Base-by-base conservation (phyloP, 2,113 vertebrate species). In the Hippolais icterina region DNA sequence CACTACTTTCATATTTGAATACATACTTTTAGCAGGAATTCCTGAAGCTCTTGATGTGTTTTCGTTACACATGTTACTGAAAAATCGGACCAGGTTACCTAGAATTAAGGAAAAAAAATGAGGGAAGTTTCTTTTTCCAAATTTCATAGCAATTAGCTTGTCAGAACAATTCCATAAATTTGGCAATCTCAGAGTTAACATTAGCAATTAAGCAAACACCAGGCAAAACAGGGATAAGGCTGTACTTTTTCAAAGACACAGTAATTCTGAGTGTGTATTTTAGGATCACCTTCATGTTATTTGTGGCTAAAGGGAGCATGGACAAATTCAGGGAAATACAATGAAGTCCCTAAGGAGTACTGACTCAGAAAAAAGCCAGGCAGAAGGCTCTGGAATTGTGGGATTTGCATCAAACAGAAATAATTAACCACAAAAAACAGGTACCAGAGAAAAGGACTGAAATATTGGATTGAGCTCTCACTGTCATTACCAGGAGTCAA, bases 61-160 rank as follows among this genome's bases (percentile, higher is more conserved):
- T 99, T 99, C 95, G 98, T 99, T 96, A 99, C 98, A 89, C 94
- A 97, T 7, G 98, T 99, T 65, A 98, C 98, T 1, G 99, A 98
- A 79, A 98, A 98, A 98, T 99, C 98, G 0, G 99, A 99, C 99
- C 99, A 99, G 85, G 97, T 98, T 93, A 99, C 99, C 99, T 99
- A 96, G 94, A 97, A 96, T 87, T 35, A 97, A 96, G 29, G 27
- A 77, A 81, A 96, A 27, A 89, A 6, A 88, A 71, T 33, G 15
- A 91, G 14, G 6, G 46, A 75, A 94, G 41, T 41, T 89, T 65
- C 7, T 77, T 96, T 90, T 80, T 89, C 68, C 71, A 94, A 61
- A n/a, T 84, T 80, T 35, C 24, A 33, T 16, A 84, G 25, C 21
- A 93, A 81, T 64, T 24, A 50, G 31, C 42, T 80, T 20, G 59